Evolutionary conservation across 2,797 vertebrate species (phyloP).

Genomic region (Amazona ochrocephala): DNA sequence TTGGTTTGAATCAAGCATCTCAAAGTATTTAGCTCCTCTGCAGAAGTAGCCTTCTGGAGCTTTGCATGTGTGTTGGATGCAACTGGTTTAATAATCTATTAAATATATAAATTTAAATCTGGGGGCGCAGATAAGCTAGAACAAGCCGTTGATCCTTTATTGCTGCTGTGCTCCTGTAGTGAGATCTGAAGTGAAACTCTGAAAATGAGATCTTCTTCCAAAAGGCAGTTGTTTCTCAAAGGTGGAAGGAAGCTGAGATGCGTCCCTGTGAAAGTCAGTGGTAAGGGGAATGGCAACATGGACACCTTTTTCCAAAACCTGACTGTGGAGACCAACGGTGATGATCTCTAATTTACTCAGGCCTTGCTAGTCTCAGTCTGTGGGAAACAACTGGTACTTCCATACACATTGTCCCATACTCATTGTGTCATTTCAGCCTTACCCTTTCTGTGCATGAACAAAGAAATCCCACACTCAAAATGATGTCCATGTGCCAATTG

Average conservation of each 20-base stretch:
- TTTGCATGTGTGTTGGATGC: fast-evolving
- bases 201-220: neutral
- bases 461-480: neutral
- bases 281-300: neutral
- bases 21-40: neutral
- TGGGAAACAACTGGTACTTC: neutral
- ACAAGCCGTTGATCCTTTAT: neutral
- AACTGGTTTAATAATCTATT: neutral
- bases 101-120: neutral
- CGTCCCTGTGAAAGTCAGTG: neutral
- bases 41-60: neutral
- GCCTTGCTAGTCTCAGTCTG: neutral
- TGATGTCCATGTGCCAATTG: fast-evolving
- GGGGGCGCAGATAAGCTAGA: neutral
- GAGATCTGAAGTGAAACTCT: neutral
- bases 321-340: neutral
- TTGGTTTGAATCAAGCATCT: neutral
- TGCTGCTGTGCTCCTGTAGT: neutral
- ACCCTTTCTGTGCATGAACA: neutral
- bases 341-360: neutral
- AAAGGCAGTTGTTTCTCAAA: neutral
- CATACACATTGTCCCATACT: fast-evolving
- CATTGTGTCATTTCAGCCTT: neutral
- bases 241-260: neutral
- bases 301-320: neutral